Base-by-base conservation (phyloP, 2,113 vertebrate species). In the Mesocricetus auratus region DNA sequence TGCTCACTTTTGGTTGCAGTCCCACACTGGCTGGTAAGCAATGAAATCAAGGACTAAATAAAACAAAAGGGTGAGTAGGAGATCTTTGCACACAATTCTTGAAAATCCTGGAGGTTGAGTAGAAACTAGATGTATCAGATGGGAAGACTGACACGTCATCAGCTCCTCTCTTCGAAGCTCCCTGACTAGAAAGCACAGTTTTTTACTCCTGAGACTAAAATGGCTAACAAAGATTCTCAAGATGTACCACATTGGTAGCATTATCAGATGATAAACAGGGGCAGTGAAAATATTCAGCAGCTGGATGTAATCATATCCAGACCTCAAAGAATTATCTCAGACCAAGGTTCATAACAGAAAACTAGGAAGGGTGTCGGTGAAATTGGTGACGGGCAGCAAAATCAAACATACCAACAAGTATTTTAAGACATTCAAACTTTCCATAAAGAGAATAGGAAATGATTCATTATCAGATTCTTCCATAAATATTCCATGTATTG, bases 391-490 rank as follows among this genome's bases (percentile, higher is more conserved):
- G 91, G 19, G 11, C 19, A 78, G 22, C 19, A 77, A 82, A 82
- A 90, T 45, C 1, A 82, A n/a, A 60, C 47, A 69, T 16, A 64
- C 31, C 82, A 93, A 39, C 19, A 96, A 90, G 42, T 50, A 94
- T 42, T 92, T 90, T 21, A 62, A 79, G 26, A 79, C 19, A 47
- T 58, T 95, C 19, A 19, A 82, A 45, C 87, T 85, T 47, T 90
- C 60, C 56, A 83, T n/a, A 86, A 91, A 92, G 24, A 86, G 58
- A 39, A 90, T 42, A 31, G 31, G 29, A 95, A 96, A 77, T 93
- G 5, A 94, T 26, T 45, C 45, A 5, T 93, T 92, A 79, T 64
- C 33, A 74, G 21, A 62, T 71, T 12, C 73, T 96, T 86, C 13
- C 77, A 24, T 58, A 73, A 62, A 73, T 53, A 78, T 89, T 22